Conservation (phyloP, 1,140 invertebrate species). For the Octopus bimaculoides region DNA sequence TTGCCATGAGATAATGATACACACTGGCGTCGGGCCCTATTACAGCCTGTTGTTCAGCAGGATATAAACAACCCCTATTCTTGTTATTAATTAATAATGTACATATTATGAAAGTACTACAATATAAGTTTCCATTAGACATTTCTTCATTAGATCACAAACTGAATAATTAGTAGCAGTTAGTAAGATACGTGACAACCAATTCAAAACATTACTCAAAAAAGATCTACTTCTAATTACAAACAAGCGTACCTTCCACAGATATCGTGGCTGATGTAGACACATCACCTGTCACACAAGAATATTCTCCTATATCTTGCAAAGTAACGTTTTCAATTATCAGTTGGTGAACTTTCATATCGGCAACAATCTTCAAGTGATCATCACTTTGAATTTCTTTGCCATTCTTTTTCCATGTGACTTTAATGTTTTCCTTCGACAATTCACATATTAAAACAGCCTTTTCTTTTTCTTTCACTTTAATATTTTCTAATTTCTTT, state of each 20-base stretch:
- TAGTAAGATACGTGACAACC: too few relatives aligned
- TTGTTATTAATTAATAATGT: too few relatives aligned
- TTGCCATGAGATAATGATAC: too few relatives aligned
- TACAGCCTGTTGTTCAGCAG: too few relatives aligned
- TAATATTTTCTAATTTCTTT: slow-evolving; percentile 23
- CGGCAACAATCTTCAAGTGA: slow-evolving; percentile 53
- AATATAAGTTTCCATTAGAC: too few relatives aligned
- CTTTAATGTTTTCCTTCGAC: slow-evolving; percentile 42
- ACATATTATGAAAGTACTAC: too few relatives aligned
- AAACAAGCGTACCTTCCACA: slow-evolving; percentile 29
- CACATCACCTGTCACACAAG: slow-evolving; percentile 38
- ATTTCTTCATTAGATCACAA: too few relatives aligned
- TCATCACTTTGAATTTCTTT: slow-evolving; percentile 46
- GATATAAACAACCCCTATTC: too few relatives aligned
- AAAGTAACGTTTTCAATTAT: slow-evolving; percentile 34
- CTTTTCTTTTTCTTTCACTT: slow-evolving; percentile 39
- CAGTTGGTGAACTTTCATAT: slow-evolving; percentile 34
- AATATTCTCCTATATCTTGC: slow-evolving; percentile 40
- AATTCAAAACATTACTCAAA: too few relatives aligned
- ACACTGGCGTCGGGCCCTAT: too few relatives aligned
- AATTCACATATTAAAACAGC: slow-evolving; percentile 50
- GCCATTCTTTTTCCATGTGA: slow-evolving; percentile 57
- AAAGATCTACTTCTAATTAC: too few relatives aligned
- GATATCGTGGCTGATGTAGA: slow-evolving; percentile 30
- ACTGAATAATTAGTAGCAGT: too few relatives aligned